phyloP scores from a whole-genome alignment of 2,113 vertebrate species.

The Indri indri region DNA sequence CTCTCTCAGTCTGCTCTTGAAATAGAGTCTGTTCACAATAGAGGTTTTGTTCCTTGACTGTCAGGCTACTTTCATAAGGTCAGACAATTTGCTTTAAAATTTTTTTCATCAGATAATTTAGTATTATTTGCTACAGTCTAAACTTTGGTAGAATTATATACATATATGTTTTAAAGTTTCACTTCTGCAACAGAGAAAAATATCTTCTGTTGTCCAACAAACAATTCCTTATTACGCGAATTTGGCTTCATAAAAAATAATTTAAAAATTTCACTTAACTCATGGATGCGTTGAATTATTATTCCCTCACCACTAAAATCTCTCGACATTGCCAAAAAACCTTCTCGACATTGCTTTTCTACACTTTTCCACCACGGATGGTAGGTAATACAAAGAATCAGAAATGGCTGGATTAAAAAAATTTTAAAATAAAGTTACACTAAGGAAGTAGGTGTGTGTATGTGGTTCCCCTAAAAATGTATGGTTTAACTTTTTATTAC shows the following conservation, averaged over 20 bases:
- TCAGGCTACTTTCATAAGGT: conserved; percentile 54
- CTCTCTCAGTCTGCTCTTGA: conserved; percentile 44
- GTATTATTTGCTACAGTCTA: conserved; percentile 10
- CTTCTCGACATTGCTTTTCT: background rate
- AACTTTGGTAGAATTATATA: background rate
- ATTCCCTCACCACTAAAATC: background rate
- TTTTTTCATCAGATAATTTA: background rate
- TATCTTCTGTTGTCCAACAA: background rate
- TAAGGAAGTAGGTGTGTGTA: background rate
- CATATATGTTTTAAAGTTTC: background rate
- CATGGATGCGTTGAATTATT: background rate
- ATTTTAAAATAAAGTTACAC: background rate
- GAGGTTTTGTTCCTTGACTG: conserved; percentile 73
- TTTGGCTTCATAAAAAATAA: conserved; percentile 21
- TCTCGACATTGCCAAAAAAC: background rate
- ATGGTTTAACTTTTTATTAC: background rate
- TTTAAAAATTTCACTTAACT: conserved; percentile 7
- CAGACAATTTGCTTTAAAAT: conserved; percentile 40
- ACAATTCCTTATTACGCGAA: background rate
- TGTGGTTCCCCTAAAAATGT: background rate
- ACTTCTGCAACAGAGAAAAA: background rate
- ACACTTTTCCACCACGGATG: background rate
- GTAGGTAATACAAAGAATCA: background rate
- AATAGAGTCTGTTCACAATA: conserved; percentile 63
- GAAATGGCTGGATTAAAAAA: background rate